Conservation (phyloP, 1,140 invertebrate species). For the Helicoverpa armigera region DNA sequence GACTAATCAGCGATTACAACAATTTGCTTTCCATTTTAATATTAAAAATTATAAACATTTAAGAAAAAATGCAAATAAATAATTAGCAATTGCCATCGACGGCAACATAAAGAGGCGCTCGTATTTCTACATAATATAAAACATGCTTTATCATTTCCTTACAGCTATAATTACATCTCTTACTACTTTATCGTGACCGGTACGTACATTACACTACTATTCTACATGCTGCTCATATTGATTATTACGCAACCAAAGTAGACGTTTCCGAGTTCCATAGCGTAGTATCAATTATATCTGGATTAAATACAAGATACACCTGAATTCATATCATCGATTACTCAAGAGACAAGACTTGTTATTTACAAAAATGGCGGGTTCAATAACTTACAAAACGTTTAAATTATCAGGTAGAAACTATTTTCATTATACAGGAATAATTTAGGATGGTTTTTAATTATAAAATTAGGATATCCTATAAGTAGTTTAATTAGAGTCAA, state of each 20-base stretch:
- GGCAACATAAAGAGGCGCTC: constrained; percentile 80
- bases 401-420: constrained; percentile 39
- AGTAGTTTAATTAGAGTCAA: neutral
- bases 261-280: constrained; percentile 36
- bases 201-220: constrained; percentile 73
- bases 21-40: constrained; percentile 76
- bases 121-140: constrained; percentile 85
- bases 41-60: constrained; percentile 84
- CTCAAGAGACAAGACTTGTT: constrained; percentile 49
- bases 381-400: constrained; percentile 43
- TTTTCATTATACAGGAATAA: constrained; percentile 27
- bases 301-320: constrained; percentile 47
- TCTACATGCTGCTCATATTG: constrained; percentile 69
- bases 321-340: constrained; percentile 41
- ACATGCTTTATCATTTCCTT: constrained; percentile 83
- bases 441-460: constrained; percentile 41
- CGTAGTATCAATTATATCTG: constrained; percentile 46
- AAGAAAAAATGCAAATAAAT: constrained; percentile 85
- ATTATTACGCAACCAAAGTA: constrained; percentile 62
- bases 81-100: constrained; percentile 77
- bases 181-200: constrained; percentile 77
- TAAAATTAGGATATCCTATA: constrained; percentile 3
- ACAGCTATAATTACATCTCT: constrained; percentile 83
- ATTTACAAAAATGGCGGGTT: constrained; percentile 56
- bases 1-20: constrained; percentile 77